Percentiles rank a stretch among this genome's conserved stretches.
These are phyloP conservation scores for Dione juno DNA, from an alignment of 2,888 invertebrate species.

Conservation along the genomic window DNA sequence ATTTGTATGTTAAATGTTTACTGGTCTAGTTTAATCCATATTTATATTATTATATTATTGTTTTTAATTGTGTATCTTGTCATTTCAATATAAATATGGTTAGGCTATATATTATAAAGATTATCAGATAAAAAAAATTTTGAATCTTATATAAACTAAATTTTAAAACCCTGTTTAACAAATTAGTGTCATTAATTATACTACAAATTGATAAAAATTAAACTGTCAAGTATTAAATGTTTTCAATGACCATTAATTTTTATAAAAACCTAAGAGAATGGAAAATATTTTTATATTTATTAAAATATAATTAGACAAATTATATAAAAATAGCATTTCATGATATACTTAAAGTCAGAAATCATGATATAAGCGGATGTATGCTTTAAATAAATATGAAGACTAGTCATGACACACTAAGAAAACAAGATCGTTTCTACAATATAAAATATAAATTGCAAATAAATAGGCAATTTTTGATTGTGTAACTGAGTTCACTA, in stretches of 20 bases:
- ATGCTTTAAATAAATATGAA: conserved; percentile 20
- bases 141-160: neutral
- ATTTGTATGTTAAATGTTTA: too few species aligned
- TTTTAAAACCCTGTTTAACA: neutral
- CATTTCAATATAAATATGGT: too few species aligned
- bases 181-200: neutral
- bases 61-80: too few species aligned
- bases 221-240: neutral
- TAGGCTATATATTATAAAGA: neutral
- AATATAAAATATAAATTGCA: neutral
- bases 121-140: neutral
- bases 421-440: conserved; percentile 11
- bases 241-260: neutral
- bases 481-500: neutral
- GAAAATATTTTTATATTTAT: neutral
- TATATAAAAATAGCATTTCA: neutral
- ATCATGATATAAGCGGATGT: conserved; percentile 10
- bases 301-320: neutral
- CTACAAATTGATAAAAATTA: neutral
- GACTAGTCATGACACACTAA: conserved; percentile 15
- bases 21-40: too few species aligned
- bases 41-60: too few species aligned
- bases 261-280: neutral
- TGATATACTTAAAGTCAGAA: conserved; percentile 13
- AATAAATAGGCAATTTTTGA: neutral